Evolutionary conservation across 1,140 invertebrate species (phyloP).

Genomic region (Chlorops oryzae): DNA sequence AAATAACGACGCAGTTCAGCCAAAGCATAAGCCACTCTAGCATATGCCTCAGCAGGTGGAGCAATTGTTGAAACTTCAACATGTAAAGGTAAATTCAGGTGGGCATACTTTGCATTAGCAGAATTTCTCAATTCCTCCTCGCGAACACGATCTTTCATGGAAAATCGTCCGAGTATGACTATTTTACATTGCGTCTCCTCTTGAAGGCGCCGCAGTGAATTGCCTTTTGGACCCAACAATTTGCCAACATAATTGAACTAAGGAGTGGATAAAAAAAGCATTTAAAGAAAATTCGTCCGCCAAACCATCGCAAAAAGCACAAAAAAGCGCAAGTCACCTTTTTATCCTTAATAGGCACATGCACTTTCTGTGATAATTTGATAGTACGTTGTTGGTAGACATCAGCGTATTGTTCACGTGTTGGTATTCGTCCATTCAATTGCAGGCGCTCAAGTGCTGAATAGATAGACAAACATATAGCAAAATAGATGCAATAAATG

Average conservation of each 20-base stretch:
- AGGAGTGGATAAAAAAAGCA: slow-evolving; percentile 42
- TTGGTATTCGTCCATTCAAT: slow-evolving; percentile 53
- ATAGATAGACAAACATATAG: not conserved
- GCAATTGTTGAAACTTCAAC: slow-evolving; percentile 87
- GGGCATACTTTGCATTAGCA: slow-evolving; percentile 86
- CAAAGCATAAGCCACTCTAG: slow-evolving; percentile 80
- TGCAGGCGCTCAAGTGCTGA: slow-evolving; percentile 62
- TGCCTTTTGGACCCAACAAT: slow-evolving; percentile 86
- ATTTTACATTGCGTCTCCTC: slow-evolving; percentile 96
- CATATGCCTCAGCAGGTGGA: slow-evolving; percentile 85
- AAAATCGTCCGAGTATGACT: slow-evolving; percentile 87
- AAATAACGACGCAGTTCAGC: slow-evolving; percentile 68
- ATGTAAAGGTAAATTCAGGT: slow-evolving; percentile 87
- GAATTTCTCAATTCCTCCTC: slow-evolving; percentile 82
- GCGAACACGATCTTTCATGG: slow-evolving; percentile 89
- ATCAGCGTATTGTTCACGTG: slow-evolving; percentile 70
- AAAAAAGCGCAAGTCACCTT: slow-evolving; percentile 66
- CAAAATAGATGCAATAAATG: slow-evolving; percentile 1
- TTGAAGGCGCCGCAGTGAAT: slow-evolving; percentile 85
- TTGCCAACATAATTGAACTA: slow-evolving; percentile 95
- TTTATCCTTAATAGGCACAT: slow-evolving; percentile 83
- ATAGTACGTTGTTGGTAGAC: slow-evolving; percentile 82
- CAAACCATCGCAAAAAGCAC: no score
- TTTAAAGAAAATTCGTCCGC: no score
- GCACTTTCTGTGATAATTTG: slow-evolving; percentile 73